These are phyloP conservation scores for Arge pagana DNA, from an alignment of 2,888 invertebrate genomes.

Conservation along the genomic window DNA sequence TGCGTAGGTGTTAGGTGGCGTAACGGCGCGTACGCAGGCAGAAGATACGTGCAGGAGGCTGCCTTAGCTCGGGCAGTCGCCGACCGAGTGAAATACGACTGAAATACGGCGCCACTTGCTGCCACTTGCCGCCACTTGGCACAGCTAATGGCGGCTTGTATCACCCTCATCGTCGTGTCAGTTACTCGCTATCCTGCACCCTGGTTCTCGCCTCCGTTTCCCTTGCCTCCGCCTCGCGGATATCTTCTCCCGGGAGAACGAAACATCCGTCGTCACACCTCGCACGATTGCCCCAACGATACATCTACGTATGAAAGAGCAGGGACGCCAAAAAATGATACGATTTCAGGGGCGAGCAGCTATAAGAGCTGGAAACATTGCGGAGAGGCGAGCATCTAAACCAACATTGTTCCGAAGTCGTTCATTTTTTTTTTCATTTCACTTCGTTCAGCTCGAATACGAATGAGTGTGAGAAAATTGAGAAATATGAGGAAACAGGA, in stretches of 20 bases:
- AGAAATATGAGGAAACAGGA: too few relatives aligned
- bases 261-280: not conserved
- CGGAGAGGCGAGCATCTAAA: too few relatives aligned
- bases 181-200: constrained; percentile 29
- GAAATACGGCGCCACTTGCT: constrained; percentile 27
- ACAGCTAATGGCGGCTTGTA: constrained; percentile 41
- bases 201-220: not conserved
- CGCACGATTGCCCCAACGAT: too few relatives aligned
- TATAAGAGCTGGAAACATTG: too few relatives aligned
- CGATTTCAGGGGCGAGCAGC: too few relatives aligned
- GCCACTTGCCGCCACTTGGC: constrained; percentile 26
- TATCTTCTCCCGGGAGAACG: not conserved
- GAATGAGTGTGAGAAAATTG: too few relatives aligned
- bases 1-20: not conserved
- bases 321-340: too few relatives aligned
- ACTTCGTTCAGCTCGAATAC: too few relatives aligned
- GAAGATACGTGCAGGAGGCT: not conserved
- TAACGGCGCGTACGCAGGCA: not conserved
- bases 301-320: too few relatives aligned
- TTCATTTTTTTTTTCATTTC: too few relatives aligned
- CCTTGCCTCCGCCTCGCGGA: constrained; percentile 9
- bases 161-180: constrained; percentile 40
- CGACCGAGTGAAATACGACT: constrained; percentile 14
- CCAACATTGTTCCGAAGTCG: too few relatives aligned
- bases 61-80: not conserved